Evolutionary conservation across 2,888 invertebrate genomes (phyloP), one percentile per base, ranked within the genome.

Genomic region (Caradrina kadenii): DNA sequence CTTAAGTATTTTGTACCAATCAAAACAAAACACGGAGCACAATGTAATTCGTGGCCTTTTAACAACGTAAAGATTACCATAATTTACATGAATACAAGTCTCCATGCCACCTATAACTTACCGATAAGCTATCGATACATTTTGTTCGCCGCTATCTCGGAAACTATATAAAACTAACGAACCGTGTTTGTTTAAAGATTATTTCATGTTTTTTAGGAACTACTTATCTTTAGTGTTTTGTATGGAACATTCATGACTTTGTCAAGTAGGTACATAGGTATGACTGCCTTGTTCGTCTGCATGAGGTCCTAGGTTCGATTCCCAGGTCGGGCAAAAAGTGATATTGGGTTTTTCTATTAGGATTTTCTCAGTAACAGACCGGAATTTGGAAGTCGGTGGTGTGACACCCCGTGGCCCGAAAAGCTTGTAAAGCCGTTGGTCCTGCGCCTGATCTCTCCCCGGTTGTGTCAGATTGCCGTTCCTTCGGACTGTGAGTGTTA

Each of bases 91-190:
- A 49, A 69, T 60, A 26, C 65, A 56, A 62, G 52, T 58, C 59
- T 68, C 61, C 49, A 45, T 54, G 58, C 65, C 81, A 52, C 61
- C 63, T 49, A 69, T 63, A 79, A 62, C 45, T 73, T 59, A 45
- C 53, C 49, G 79, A 81, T 78, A 70, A 26, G 35, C 39, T 82
- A 84, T 82, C 82, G 45, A 55, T 79, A 76, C 84, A 83, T 84
- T 82, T 84, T 81, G 79, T 81, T 68, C 81, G 59, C 17, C 54
- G 68, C 62, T 83, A 83, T 84, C 84, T 77, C 61, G 19, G 62
- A 48, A 79, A 84, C 84, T 81, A 77, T 82, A 81, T 84, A 76
- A 78, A 81, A 79, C 71, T 81, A 84, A 71, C 69, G 62, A 39
- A 66, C 45, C 81, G 26, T 79, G 82, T 79, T 79, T 81, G 80